Evolutionary conservation across 2,113 vertebrate species (phyloP), one percentile per base, ranked within the genome.

Genomic region (Labrus mixtus): DNA sequence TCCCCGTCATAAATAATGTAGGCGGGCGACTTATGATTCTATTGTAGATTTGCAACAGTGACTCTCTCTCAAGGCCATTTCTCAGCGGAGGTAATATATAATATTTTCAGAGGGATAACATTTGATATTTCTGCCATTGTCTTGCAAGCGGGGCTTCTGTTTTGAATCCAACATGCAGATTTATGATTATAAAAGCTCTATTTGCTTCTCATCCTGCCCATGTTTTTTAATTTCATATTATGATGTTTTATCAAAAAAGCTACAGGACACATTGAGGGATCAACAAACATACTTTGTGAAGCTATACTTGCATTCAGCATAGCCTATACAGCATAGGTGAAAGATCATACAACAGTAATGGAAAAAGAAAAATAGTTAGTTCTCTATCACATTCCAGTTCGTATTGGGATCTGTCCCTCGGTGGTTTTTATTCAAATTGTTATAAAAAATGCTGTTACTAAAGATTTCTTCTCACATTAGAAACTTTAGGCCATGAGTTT

Each of bases 1-100:
- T 53, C 82, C 16, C 64, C 39, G 66, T 80, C 82, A 90, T 87
- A 74, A 90, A 86, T 90, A 89, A 91, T 87, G 84, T 79, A 83
- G 73, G 61, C 6, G 41, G 63, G 67, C 60, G 66, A 90, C 81
- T 79, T 83, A 82, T 75, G 84, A 89, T 79, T 87, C 70, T 51
- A 55, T 50, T 83, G 70, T 61, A 65, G 65, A 64, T 76, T 57
- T 82, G 59, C 58, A 54, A 58, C 62, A 55, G 11, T 2, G 1
- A 54, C 20, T 55, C 0, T 19, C 48, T 65, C 62, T 69, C 55
- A 59, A 64, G 74, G 60, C 82, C 39, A 60, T 72, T 81, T 55
- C 55, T 68, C 29, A 73, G 41, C 84, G 33, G 50, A 66, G 68
- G 71, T 74, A 36, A 66, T 48, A 58, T 15, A 67, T 11, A 50